Conservation (phyloP, 2,888 invertebrate genomes). For the Neoscelio sp. region DNA sequence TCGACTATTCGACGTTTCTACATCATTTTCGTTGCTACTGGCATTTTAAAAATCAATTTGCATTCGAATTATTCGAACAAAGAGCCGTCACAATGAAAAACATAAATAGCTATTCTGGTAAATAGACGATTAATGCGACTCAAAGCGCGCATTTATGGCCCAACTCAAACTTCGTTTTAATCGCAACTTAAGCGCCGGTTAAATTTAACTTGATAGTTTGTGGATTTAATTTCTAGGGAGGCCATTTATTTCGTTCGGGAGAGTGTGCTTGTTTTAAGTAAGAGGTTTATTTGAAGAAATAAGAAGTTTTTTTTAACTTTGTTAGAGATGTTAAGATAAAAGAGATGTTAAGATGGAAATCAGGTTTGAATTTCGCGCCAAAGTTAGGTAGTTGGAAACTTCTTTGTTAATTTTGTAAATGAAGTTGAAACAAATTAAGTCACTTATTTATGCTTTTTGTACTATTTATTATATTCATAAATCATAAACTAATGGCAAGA, state of each 20-base stretch:
- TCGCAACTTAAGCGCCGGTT: constrained; percentile 24
- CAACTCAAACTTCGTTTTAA: constrained; percentile 10
- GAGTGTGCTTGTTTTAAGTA: constrained; percentile 29
- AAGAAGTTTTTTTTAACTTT: background rate
- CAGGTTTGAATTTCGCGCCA: too few species aligned
- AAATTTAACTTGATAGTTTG: constrained; percentile 40
- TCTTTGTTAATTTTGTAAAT: too few species aligned
- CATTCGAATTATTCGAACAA: too few species aligned
- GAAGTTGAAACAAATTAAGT: too few species aligned
- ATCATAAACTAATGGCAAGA: too few species aligned
- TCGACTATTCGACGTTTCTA: too few species aligned
- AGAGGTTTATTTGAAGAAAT: constrained; percentile 16
- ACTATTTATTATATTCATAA: too few species aligned
- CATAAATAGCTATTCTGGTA: constrained; percentile 29
- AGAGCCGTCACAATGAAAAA: constrained; percentile 16
- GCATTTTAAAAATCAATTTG: constrained; percentile 39
- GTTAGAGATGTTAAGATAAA: too few species aligned
- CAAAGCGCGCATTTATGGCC: constrained; percentile 40
- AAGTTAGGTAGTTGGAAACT: too few species aligned
- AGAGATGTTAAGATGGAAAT: too few species aligned
- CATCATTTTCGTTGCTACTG: constrained; percentile 14
- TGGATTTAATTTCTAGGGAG: constrained; percentile 39
- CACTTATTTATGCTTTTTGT: too few species aligned
- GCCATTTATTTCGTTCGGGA: constrained; percentile 21
- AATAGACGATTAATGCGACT: constrained; percentile 47